Evolutionary conservation across 1,140 invertebrate genomes (phyloP), one percentile per base, ranked within the genome.

Genomic region (Carposina sasakii): DNA sequence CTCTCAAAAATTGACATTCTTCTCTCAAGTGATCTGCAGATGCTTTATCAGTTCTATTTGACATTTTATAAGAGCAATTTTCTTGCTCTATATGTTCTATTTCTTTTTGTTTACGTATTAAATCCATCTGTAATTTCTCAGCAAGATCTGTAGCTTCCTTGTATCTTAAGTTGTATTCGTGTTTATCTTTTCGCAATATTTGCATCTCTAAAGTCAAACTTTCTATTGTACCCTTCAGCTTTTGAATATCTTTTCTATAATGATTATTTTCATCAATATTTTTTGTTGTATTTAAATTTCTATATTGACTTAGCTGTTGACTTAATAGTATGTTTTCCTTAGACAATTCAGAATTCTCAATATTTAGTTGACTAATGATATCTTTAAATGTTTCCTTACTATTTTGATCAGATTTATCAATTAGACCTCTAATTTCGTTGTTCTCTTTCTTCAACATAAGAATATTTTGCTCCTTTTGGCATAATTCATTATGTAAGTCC

Each of bases 361-460:
- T 36, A 72, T 84, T 84, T 37, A 84, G 54, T 39, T 84, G 76
- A 57, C 54, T 76, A 39, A 84, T 76, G 21, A 81, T 61, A 60
- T 81, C 77, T 58, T 81, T 71, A 51, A 68, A 81, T 52, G 69
- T 78, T 42, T 72, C 55, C 54, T 67, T 79, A 46, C 54, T 66
- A 50, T n/a, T n/a, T n/a, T n/a, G n/a, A n/a, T 70, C 52, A 47
- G 60, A 26, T 24, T 47, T 50, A 39, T 33, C 24, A 41, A 60
- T 48, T 53, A 67, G 71, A 33, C 12, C 48, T 57, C 63, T 74
- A 9, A 81, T 52, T 43, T 81, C 69, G 58, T 81, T 76, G 74
- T 81, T 83, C 62, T 86, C 76, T 73, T 84, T 85, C 58, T 75
- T 77, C 26, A 85, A 55, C 70, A 75, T 76, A 31, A 81, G 63